Percentiles rank a stretch among this genome's conserved stretches.
Conservation (phyloP, 1,140 invertebrate species). For the Eriocheir sinensis region DNA sequence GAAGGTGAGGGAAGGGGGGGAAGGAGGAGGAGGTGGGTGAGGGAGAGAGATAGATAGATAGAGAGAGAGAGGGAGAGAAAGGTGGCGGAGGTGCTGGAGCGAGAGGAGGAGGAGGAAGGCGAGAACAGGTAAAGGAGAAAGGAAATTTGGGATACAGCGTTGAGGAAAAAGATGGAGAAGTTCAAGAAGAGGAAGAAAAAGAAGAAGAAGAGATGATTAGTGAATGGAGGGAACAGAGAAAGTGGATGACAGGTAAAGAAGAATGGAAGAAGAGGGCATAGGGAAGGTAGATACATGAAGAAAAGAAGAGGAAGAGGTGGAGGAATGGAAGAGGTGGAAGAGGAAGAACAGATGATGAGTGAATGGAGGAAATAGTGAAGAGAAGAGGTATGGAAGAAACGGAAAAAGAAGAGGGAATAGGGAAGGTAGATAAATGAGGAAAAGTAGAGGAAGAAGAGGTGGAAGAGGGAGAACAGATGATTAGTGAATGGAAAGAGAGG, state of each 20-base stretch:
- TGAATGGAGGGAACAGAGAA: background rate
- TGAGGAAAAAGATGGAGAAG: background rate
- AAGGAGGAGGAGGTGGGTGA: background rate
- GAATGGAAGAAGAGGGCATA: background rate
- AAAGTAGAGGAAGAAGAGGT: background rate
- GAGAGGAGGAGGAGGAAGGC: background rate
- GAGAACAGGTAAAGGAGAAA: background rate
- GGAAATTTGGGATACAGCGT: background rate
- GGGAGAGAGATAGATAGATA: background rate
- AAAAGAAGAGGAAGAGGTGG: background rate
- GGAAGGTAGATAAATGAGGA: background rate
- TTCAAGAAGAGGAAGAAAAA: background rate
- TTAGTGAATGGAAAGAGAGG: background rate
- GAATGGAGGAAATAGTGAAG: background rate
- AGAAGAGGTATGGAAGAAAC: background rate
- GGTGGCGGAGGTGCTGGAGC: background rate
- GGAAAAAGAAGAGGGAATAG: background rate
- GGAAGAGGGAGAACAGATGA: background rate
- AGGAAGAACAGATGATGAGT: background rate
- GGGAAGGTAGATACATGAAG: background rate
- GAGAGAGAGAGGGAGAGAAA: background rate
- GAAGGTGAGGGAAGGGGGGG: slow-evolving; percentile 44
- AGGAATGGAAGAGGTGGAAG: background rate
- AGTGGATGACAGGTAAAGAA: background rate
- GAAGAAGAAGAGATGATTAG: background rate